A percentile compares a stretch with the other conserved stretches of the same genome.
phyloP scores from a whole-genome alignment of 2,113 vertebrate species.

The Vombatus ursinus region DNA sequence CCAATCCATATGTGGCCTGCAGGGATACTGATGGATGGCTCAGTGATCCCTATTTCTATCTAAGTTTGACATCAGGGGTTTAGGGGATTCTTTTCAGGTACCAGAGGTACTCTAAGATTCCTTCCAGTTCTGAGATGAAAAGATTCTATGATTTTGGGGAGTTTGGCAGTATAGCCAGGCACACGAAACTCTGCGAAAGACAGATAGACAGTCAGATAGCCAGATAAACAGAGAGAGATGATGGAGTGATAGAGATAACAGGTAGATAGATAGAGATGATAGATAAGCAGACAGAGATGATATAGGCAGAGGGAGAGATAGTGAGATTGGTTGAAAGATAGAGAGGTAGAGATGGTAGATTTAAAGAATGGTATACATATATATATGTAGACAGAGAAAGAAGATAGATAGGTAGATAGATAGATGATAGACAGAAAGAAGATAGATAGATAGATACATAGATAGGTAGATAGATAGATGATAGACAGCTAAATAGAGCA shows the following conservation, averaged over 20 bases:
- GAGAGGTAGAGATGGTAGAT: background rate
- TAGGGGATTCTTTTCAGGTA: background rate
- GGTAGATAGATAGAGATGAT: background rate
- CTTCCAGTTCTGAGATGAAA: background rate
- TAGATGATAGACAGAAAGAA: too few species aligned
- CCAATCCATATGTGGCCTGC: background rate
- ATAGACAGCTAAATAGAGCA: background rate
- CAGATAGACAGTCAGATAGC: background rate
- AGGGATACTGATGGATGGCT: background rate
- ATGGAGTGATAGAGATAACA: background rate
- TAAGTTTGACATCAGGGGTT: background rate
- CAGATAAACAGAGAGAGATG: background rate
- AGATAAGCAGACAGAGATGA: background rate
- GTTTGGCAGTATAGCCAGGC: background rate
- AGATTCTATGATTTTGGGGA: background rate
- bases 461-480: background rate
- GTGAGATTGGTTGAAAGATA: background rate
- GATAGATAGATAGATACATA: too few species aligned
- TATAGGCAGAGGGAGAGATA: too few species aligned
- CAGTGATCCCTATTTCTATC: background rate
- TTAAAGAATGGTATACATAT: background rate
- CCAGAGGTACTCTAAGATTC: background rate
- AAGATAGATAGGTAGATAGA: too few species aligned
- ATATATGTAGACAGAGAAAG: too few species aligned
- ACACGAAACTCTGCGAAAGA: background rate